A percentile compares a stretch with the other conserved stretches of the same genome.
Evolutionary conservation across 2,797 vertebrate genomes (phyloP).

Genomic region (Lutra lutra): DNA sequence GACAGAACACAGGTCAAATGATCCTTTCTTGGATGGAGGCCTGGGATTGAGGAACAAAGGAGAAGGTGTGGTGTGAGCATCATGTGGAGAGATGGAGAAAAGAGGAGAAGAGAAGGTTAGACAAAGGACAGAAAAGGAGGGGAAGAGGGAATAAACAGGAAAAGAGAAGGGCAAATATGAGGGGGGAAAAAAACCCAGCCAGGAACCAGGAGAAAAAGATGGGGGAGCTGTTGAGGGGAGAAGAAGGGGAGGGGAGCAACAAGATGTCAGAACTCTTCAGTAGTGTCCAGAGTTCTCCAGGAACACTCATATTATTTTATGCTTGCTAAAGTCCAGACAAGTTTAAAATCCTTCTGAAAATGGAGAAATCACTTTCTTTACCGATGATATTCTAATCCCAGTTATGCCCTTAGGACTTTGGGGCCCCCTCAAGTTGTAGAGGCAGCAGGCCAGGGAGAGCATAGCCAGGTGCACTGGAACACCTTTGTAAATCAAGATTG

Average conservation of each 20-base stretch:
- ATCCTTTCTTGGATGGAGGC: not conserved
- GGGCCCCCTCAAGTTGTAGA: not conserved
- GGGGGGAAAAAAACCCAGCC: fast-evolving
- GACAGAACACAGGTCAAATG: not conserved
- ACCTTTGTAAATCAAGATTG: not conserved
- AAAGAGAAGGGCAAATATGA: not conserved
- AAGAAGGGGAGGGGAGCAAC: not conserved
- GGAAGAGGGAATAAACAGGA: not conserved
- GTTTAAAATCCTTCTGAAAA: not conserved
- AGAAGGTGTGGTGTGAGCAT: not conserved
- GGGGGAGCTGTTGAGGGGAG: no score
- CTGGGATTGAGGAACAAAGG: not conserved
- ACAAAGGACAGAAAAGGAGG: not conserved
- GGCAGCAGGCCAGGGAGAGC: not conserved
- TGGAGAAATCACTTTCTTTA: not conserved
- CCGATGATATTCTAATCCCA: not conserved
- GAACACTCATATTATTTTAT: not conserved
- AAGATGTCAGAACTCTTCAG: not conserved
- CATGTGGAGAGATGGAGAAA: not conserved
- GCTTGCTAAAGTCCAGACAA: not conserved
- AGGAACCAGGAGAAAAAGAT: not conserved
- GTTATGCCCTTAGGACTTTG: fast-evolving
- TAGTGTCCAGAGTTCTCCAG: not conserved
- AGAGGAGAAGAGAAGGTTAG: no score
- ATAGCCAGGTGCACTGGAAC: not conserved